Percentiles rank a stretch among this genome's conserved stretches.
These are phyloP conservation scores for Neotragus moschatus DNA, from an alignment of 2,113 vertebrate species.

Conservation along the genomic window DNA sequence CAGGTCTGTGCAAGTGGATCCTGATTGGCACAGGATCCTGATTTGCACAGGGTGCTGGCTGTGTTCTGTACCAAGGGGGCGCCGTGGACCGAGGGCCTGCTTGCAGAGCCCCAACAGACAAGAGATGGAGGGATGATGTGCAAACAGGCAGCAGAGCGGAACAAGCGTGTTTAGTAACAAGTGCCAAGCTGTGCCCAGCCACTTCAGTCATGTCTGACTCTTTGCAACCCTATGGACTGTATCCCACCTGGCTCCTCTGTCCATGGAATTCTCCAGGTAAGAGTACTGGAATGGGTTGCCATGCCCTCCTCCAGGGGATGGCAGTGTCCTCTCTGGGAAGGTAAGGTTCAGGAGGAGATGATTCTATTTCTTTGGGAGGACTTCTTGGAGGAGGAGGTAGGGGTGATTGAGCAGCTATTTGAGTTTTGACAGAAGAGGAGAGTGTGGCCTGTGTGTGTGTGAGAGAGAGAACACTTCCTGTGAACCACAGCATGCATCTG, in stretches of 20 bases:
- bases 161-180: not conserved
- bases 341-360: not conserved
- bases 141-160: not conserved
- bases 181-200: not conserved
- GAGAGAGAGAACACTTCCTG: not conserved
- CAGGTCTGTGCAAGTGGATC: not conserved
- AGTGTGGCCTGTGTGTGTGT: not conserved
- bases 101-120: not conserved
- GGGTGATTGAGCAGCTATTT: not conserved
- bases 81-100: not conserved
- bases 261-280: not conserved
- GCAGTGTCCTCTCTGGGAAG: not conserved
- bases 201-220: not conserved
- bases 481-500: accelerated
- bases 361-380: not conserved
- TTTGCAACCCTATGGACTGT: not conserved
- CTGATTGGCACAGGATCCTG: not conserved
- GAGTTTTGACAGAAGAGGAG: not conserved
- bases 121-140: not conserved
- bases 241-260: not conserved
- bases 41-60: not conserved
- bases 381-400: not conserved
- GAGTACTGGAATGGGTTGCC: not conserved
- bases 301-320: not conserved
- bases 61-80: not conserved